Conservation (phyloP, 2,113 vertebrate genomes). For the Sturnus vulgaris region DNA sequence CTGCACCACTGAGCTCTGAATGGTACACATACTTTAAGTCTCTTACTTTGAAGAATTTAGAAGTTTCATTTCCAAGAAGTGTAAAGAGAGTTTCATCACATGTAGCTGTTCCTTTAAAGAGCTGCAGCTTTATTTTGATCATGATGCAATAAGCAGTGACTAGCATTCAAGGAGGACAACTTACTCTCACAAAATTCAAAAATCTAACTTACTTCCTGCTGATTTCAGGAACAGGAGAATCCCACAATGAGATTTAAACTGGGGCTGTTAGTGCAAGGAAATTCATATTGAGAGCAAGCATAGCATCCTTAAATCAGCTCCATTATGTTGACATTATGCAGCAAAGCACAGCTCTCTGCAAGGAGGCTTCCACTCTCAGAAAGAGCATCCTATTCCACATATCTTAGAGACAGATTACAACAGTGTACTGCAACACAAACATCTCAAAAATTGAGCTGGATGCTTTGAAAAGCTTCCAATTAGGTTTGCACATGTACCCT, state of each 20-base stretch:
- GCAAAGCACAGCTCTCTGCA: neutral
- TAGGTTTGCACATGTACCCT: neutral
- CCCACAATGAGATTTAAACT: neutral
- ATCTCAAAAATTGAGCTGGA: neutral
- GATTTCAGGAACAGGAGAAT: neutral
- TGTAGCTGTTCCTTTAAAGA: neutral
- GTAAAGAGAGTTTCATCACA: constrained; percentile 9
- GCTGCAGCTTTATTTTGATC: constrained; percentile 22
- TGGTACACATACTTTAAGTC: neutral
- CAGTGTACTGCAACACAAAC: neutral
- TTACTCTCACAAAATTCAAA: neutral
- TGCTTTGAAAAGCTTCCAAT: neutral
- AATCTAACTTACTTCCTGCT: neutral
- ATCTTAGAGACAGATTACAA: neutral
- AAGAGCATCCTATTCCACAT: neutral
- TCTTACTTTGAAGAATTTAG: constrained; percentile 24
- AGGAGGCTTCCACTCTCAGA: neutral
- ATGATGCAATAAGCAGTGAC: neutral
- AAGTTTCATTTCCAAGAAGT: constrained; percentile 29
- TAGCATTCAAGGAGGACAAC: neutral
- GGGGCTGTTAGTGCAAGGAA: neutral
- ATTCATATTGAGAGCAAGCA: neutral
- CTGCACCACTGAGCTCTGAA: neutral
- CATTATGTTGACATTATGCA: neutral
- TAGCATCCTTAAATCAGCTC: neutral